Percentiles rank a stretch among this genome's conserved stretches.
Evolutionary conservation across 1,140 invertebrate species (phyloP).

Genomic region (Lasaia peninsularis): DNA sequence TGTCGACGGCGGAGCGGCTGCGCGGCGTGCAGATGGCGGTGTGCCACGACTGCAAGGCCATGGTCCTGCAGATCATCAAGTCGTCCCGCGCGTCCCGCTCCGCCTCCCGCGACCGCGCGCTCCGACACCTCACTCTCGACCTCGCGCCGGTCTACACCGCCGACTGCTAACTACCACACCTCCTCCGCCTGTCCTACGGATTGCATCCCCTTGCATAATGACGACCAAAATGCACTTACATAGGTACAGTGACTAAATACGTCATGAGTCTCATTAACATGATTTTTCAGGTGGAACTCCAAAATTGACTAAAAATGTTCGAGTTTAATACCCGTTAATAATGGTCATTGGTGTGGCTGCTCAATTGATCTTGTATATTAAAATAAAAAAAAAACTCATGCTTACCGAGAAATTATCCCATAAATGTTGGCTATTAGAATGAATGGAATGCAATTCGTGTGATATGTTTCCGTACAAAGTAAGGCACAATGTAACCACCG

Average conservation of each 20-base stretch:
- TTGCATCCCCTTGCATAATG: background rate
- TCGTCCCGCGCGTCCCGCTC: conserved; percentile 87
- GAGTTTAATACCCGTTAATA: too few species aligned
- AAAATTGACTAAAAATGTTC: too few species aligned
- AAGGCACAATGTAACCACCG: conserved; percentile 20
- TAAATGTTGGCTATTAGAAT: too few species aligned
- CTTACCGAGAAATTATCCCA: too few species aligned
- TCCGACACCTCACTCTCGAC: conserved; percentile 88
- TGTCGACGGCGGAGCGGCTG: conserved; percentile 79
- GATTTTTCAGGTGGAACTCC: too few species aligned
- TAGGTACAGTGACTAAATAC: too few species aligned
- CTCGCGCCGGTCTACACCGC: conserved; percentile 89
- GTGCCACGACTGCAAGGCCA: conserved; percentile 95
- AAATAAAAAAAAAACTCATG: too few species aligned
- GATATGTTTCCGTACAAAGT: conserved; percentile 21
- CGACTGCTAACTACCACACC: conserved; percentile 81
- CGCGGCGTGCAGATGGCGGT: conserved; percentile 91
- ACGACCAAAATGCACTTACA: background rate
- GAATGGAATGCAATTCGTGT: background rate
- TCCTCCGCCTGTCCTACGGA: background rate
- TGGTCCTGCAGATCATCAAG: conserved; percentile 95
- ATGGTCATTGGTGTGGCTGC: too few species aligned
- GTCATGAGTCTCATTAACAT: too few species aligned
- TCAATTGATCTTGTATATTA: too few species aligned
- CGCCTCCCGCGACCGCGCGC: conserved; percentile 86